A percentile compares a stretch with the other conserved stretches of the same genome.
Conservation (phyloP, 2,113 vertebrate genomes). For the Sisor rabdophorus region DNA sequence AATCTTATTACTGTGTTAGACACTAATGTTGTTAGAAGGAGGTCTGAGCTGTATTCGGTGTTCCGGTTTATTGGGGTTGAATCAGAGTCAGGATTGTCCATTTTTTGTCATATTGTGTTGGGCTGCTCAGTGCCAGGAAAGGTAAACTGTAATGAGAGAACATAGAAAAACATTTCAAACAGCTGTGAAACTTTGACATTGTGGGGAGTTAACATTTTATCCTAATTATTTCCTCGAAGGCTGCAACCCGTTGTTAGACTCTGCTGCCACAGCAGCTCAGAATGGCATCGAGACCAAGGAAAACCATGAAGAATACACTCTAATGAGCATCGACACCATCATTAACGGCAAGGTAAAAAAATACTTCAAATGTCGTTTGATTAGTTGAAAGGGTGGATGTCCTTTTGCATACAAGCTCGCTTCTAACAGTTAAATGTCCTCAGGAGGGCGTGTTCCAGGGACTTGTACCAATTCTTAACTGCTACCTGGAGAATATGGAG, state of each 20-base stretch:
- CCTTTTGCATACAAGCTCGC: neutral
- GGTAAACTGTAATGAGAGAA: no score
- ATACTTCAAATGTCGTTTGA: neutral
- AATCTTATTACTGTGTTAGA: no score
- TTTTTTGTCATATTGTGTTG: no score
- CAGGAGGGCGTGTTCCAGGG: conserved; percentile 96
- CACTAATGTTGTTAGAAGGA: no score
- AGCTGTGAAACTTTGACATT: no score
- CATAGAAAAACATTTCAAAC: no score
- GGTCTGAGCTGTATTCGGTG: no score
- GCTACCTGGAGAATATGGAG: conserved; percentile 97
- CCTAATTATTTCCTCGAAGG: conserved; percentile 61
- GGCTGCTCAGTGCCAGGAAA: no score
- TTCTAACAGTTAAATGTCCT: conserved; percentile 17
- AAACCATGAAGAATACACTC: conserved; percentile 76
- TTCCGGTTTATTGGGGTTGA: no score
- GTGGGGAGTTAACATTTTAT: neutral
- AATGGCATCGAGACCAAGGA: conserved; percentile 69
- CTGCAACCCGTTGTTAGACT: conserved; percentile 80
- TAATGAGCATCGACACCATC: conserved; percentile 98
- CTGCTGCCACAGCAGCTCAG: conserved; percentile 69
- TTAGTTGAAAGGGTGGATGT: neutral
- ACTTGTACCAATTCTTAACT: conserved; percentile 93
- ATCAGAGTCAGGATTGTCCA: no score
- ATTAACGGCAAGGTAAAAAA: conserved; percentile 90